phyloP scores from a whole-genome alignment of 2,797 vertebrate genomes.

The Delichon dasypus region DNA sequence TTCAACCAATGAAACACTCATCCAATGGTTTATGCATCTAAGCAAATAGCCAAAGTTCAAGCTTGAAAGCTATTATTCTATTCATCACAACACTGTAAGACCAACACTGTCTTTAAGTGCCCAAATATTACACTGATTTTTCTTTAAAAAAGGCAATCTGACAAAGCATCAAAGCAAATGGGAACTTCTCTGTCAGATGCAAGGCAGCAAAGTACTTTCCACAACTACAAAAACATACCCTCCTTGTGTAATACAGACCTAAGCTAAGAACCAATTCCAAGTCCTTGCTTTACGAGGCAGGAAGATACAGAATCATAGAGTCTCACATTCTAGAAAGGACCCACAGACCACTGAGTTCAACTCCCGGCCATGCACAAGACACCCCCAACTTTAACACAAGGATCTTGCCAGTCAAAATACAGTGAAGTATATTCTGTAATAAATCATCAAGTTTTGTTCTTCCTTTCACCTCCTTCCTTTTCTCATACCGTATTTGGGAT shows the following conservation, averaged over 20 bases:
- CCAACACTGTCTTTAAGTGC: background rate
- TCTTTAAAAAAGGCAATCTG: background rate
- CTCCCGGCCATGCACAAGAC: background rate
- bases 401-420: background rate
- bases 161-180: background rate
- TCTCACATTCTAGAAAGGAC: background rate
- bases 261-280: background rate
- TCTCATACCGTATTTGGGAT: background rate
- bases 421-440: background rate
- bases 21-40: background rate
- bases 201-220: background rate
- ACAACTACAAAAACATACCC: background rate
- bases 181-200: background rate
- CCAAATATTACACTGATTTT: background rate
- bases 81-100: background rate
- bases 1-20: background rate
- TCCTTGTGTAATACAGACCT: background rate
- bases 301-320: background rate
- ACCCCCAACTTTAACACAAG: background rate
- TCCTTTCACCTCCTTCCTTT: background rate
- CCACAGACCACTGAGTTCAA: fast-evolving
- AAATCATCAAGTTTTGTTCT: background rate
- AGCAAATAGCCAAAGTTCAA: background rate
- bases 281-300: background rate
- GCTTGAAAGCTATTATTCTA: background rate